Base-by-base conservation (phyloP, 2,888 invertebrate species). In the Hemaris fuciformis region DNA sequence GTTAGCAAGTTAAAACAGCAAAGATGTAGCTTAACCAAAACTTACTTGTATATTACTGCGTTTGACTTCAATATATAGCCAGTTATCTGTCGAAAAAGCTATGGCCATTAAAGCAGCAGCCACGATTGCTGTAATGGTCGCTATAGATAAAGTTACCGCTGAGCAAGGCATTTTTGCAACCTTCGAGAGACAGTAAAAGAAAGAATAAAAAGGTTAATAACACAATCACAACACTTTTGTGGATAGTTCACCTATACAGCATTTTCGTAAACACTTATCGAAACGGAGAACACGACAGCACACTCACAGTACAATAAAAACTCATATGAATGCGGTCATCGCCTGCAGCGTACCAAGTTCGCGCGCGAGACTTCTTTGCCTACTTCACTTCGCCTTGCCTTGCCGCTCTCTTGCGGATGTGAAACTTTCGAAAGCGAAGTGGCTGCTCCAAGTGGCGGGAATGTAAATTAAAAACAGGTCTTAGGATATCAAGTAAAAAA, bases 61-160 rank as follows among this genome's bases (percentile, higher is more conserved):
- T 89, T 96, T 96, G 74, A 99, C 98, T 93, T 98, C 97, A 79
- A 98, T 96, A 87, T 97, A 97, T 80, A 98, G 94, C 99, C 99
- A 99, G 94, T 98, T 98, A 93, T 99, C 98, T 85, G 98, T 98
- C 77, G 98, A 96, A 93, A 98, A 98, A 79, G 98, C 98, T 88
- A 99, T 98, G 80, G 97, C 96, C 88, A 99, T 94, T 83, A 98
- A 93, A 70, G 98, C 97, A 83, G 98, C 97, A 79, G 98, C 98
- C 85, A 98, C 96, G 88, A 99, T 97, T 85, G 98, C 98, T 86
- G 98, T 97, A 91, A 99, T 98, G 83, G 98, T 98, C 79, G 98
- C 98, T 92, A 98, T 94, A 88, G 98, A 98, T 88, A 98, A 94
- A 87, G 98, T 98, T 85, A 98, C 97, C 82, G 98, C 98, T 81